Evolutionary conservation across 2,888 invertebrate species (phyloP).

Genomic region (Drosophila antonietae): DNA sequence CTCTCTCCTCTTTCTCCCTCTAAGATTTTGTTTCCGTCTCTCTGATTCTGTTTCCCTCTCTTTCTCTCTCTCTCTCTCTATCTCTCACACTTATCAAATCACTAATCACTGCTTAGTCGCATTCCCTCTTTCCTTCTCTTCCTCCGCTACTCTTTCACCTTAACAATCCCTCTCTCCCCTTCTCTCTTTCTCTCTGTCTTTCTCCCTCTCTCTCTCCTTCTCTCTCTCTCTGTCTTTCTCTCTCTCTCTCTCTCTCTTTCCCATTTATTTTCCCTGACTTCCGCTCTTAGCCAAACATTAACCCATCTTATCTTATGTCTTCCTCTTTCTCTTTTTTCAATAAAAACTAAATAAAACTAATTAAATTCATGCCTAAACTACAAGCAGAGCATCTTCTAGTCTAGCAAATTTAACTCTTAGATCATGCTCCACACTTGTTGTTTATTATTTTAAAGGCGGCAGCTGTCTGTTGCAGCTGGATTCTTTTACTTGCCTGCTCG

Average conservation of each 20-base stretch:
- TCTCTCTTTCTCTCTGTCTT: background rate
- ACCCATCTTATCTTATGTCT: no score
- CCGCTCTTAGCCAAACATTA: no score
- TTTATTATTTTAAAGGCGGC: conserved; percentile 64
- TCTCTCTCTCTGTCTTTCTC: no score
- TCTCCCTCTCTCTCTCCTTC: background rate
- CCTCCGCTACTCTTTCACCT: background rate
- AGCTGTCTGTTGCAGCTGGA: conserved; percentile 44
- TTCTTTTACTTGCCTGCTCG: conserved; percentile 31
- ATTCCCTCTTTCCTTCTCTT: background rate
- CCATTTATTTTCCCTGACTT: no score
- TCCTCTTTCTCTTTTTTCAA: no score
- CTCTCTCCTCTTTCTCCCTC: background rate
- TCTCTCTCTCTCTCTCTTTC: background rate
- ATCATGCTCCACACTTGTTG: conserved; percentile 23
- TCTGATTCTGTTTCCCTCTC: background rate
- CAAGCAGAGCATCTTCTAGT: conserved; percentile 23
- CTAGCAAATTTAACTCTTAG: background rate
- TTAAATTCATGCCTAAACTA: no score
- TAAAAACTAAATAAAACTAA: no score
- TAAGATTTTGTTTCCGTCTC: background rate
- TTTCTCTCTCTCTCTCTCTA: background rate
- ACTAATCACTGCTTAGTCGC: no score
- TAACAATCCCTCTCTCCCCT: background rate
- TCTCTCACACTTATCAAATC: background rate